phyloP scores from a whole-genome alignment of 2,888 invertebrate species.

The Nemotelus nigrinus region DNA sequence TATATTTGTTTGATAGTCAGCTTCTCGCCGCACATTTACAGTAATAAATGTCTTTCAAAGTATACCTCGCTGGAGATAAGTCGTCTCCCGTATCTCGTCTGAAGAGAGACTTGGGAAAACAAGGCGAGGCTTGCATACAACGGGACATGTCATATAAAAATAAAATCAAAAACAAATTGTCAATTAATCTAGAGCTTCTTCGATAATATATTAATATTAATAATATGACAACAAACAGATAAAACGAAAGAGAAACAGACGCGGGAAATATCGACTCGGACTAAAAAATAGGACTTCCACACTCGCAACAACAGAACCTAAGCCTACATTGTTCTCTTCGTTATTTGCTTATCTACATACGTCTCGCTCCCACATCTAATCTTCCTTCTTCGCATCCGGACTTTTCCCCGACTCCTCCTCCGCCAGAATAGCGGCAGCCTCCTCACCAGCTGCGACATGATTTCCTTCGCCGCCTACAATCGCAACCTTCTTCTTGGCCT shows the following conservation, averaged over 20 bases:
- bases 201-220: constrained; percentile 22
- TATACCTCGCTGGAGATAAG: constrained; percentile 18
- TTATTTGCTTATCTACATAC: constrained; percentile 1
- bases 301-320: constrained; percentile 16
- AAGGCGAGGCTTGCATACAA: not conserved
- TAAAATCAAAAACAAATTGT: not conserved
- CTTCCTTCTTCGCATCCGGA: constrained; percentile 61
- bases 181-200: not conserved
- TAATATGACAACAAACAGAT: constrained; percentile 3
- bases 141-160: not conserved
- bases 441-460: constrained; percentile 5
- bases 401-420: constrained; percentile 55
- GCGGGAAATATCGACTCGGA: constrained; percentile 3
- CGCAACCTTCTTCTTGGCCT: constrained; percentile 58
- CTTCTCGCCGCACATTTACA: constrained; percentile 19
- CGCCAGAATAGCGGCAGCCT: not conserved
- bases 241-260: not conserved
- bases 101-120: no score
- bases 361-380: constrained; percentile 55
- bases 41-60: not conserved
- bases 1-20: not conserved
- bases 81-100: not conserved
- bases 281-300: constrained; percentile 8
- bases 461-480: not conserved
- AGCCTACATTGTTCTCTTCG: constrained; percentile 8